These are phyloP conservation scores for Opisthocomus hoazin DNA, from an alignment of 2,113 vertebrate species.

Conservation along the genomic window DNA sequence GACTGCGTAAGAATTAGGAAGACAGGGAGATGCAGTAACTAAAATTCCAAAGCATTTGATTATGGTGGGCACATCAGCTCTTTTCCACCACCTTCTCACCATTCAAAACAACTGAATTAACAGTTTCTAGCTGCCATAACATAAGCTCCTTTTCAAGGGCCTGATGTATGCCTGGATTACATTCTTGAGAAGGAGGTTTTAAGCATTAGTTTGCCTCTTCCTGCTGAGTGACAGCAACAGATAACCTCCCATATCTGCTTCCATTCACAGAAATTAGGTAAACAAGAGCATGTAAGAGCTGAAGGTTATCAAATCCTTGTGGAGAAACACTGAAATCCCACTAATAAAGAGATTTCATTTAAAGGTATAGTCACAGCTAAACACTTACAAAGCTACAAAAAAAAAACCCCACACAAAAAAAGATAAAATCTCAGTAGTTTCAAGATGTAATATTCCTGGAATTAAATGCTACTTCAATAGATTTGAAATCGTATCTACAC, in stretches of 20 bases:
- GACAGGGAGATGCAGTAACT: not conserved
- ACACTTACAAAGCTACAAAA: not conserved
- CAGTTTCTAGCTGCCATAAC: not conserved
- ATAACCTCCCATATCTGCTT: not conserved
- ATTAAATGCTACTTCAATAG: not conserved
- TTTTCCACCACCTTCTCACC: not conserved
- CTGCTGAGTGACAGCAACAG: not conserved
- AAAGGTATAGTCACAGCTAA: not conserved
- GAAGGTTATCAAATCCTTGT: rapidly evolving
- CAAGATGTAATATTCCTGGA: not conserved
- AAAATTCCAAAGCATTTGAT: not conserved
- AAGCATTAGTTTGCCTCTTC: not conserved
- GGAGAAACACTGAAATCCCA: not conserved
- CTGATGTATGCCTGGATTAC: not conserved
- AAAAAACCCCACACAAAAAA: too few species aligned
- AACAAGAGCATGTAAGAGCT: not conserved
- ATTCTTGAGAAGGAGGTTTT: not conserved
- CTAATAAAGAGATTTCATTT: not conserved
- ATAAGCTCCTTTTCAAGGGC: not conserved
- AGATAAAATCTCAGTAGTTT: not conserved
- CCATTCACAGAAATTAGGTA: not conserved
- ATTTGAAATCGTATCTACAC: not conserved
- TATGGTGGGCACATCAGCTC: not conserved
- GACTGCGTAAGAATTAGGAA: not conserved
- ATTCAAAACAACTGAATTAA: not conserved